phyloP scores from a whole-genome alignment of 2,113 vertebrate species.

The Sialia sialis region DNA sequence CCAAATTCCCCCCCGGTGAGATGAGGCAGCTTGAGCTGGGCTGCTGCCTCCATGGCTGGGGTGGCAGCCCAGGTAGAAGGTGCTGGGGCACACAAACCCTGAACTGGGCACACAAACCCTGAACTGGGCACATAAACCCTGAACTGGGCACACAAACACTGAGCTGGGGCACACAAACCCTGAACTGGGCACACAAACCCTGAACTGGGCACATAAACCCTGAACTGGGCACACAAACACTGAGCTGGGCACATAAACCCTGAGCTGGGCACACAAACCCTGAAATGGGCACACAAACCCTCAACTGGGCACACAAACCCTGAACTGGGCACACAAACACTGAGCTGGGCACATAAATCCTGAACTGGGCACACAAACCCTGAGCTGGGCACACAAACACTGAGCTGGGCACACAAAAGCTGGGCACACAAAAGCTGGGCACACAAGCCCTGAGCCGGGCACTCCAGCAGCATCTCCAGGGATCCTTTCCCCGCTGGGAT shows the following conservation, averaged over 20 bases:
- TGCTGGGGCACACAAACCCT: background rate
- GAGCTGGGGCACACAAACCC: background rate
- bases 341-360: background rate
- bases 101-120: background rate
- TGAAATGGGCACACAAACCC: too few species aligned
- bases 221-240: background rate
- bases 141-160: background rate
- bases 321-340: background rate
- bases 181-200: background rate
- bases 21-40: background rate
- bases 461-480: background rate
- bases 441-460: background rate
- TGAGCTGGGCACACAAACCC: background rate
- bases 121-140: background rate
- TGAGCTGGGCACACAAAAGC: background rate
- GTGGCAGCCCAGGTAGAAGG: background rate
- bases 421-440: background rate
- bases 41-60: background rate
- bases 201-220: background rate
- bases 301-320: background rate
- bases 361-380: background rate
- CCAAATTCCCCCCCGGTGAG: background rate
- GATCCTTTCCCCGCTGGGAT: fast-evolving
- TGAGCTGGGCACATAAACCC: background rate
- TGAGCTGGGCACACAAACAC: background rate